Base-by-base conservation (phyloP, 2,888 invertebrate genomes). In the Diachrysia chrysitis region DNA sequence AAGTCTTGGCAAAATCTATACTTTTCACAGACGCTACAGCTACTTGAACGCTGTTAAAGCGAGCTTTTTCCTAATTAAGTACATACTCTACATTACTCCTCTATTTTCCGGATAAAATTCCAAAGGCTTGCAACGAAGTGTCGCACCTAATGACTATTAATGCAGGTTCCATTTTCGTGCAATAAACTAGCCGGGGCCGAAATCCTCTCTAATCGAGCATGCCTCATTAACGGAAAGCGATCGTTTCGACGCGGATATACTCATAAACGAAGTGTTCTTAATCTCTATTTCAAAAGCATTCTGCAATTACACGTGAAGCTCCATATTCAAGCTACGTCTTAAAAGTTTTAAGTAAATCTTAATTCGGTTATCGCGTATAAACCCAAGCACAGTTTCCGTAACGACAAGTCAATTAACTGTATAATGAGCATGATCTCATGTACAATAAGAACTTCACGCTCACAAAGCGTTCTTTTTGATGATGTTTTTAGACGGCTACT, bases 221-320 rank as follows among this genome's bases (percentile, higher is more conserved):
- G 81, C 73, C 85, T 89, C 89, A 88, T 90, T 89, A 89, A 82
- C 78, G 81, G 83, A 86, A 89, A 83, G 81, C 76, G 82, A 81
- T 83, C 80, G 81, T 86, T 85, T 83, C 82, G 72, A 87, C 84
- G 82, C 85, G 86, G 86, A 86, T 87, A 86, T 79, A 83, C 71
- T 85, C 84, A 85, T 73, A 85, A 86, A 76, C 85, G 79, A 73
- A 63, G 77, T 84, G 85, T 85, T 86, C 85, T 82, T 83, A 78
- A 73, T 82, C 78, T 69, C 78, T 69, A 67, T 65, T 59, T 75
- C 58, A 48, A 46, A 68, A 76, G 54, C 62, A 68, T 69, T 42
- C 42, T 42, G n/a, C n/a, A n/a, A 42, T 14, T 14, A 37, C 16
- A 42, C n/a, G 16, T 42, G 37, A 37, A 16, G 42, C n/a, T 42